Evolutionary conservation across 2,888 invertebrate species (phyloP).

Genomic region (Scaptomyza parva): DNA sequence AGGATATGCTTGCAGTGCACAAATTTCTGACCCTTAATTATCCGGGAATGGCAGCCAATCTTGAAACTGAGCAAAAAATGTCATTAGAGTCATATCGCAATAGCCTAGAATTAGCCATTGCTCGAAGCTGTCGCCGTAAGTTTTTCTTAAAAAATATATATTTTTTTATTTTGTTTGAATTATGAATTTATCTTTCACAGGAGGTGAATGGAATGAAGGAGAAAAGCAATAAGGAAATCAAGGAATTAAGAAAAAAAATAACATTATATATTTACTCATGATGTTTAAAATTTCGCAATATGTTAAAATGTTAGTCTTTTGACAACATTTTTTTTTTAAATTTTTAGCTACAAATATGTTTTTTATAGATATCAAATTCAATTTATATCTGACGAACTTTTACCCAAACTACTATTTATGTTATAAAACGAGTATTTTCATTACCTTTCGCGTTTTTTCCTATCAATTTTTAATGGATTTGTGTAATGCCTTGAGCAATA

Average conservation of each 20-base stretch:
- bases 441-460: neutral
- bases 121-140: slow-evolving; percentile 34
- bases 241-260: neutral
- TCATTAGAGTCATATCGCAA: slow-evolving; percentile 45
- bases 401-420: neutral
- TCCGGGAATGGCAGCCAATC: slow-evolving; percentile 10
- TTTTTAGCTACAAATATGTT: neutral
- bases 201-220: neutral
- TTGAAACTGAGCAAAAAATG: slow-evolving; percentile 13
- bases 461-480: neutral
- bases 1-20: slow-evolving; percentile 45
- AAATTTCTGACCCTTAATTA: slow-evolving; percentile 26
- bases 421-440: neutral
- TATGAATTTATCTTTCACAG: slow-evolving; percentile 10
- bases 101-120: slow-evolving; percentile 15
- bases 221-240: neutral
- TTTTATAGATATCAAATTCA: neutral
- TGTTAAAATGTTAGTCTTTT: neutral
- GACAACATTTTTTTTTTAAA: neutral
- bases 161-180: too few species aligned
- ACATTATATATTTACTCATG: too few species aligned
- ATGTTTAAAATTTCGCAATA: neutral
- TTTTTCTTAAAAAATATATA: neutral
- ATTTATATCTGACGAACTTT: neutral
- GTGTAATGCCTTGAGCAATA: neutral